Evolutionary conservation across 2,888 invertebrate genomes (phyloP).

Genomic region (Stenoptilia bipunctidactyla): DNA sequence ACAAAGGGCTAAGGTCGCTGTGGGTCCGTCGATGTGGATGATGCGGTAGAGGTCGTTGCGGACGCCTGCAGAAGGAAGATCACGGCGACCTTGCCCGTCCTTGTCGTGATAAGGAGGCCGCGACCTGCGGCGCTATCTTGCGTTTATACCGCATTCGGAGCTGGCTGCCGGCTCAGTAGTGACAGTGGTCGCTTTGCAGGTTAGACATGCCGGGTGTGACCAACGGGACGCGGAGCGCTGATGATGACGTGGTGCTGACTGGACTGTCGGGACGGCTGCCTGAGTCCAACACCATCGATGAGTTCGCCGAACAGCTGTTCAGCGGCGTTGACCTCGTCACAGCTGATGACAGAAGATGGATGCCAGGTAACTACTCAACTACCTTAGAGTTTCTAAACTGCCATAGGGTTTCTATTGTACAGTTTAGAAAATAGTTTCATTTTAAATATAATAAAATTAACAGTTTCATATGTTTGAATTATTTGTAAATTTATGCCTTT

Average conservation of each 20-base stretch:
- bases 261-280: slow-evolving; percentile 92
- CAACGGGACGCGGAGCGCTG: slow-evolving; percentile 35
- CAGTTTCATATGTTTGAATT: no score
- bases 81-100: slow-evolving; percentile 30
- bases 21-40: no score
- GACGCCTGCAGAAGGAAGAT: not conserved
- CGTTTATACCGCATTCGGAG: slow-evolving; percentile 35
- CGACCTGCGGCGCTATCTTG: slow-evolving; percentile 47
- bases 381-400: no score
- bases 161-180: slow-evolving; percentile 32
- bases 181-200: slow-evolving; percentile 27
- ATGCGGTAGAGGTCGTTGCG: not conserved
- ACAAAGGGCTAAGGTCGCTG: no score
- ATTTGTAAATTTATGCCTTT: no score
- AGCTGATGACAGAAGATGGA: slow-evolving; percentile 92
- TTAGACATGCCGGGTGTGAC: slow-evolving; percentile 42
- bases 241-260: slow-evolving; percentile 82
- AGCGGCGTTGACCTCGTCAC: slow-evolving; percentile 94
- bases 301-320: slow-evolving; percentile 92
- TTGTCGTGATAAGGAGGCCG: slow-evolving; percentile 46
- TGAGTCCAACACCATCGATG: slow-evolving; percentile 90
- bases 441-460: no score
- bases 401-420: no score
- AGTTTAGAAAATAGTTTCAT: no score
- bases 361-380: slow-evolving; percentile 57